Evolutionary conservation across 2,888 invertebrate species (phyloP).

Genomic region (Diploptera punctata): DNA sequence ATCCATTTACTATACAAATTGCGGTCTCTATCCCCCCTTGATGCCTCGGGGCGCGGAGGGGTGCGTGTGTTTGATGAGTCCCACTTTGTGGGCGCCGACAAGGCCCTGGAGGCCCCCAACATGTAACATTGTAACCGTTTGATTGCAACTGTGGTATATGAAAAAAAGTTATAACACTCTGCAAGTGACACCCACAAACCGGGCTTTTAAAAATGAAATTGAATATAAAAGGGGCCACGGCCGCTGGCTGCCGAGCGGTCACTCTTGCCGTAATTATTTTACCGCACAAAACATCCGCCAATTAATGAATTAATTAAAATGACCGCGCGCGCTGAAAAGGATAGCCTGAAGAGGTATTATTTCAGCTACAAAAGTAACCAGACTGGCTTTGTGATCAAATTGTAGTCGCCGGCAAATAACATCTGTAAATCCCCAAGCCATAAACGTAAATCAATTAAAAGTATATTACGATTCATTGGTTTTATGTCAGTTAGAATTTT

Average conservation of each 20-base stretch:
- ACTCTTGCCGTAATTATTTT: conserved; percentile 28
- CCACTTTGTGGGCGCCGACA: conserved; percentile 28
- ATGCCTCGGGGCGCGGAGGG: neutral
- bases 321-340: conserved; percentile 24
- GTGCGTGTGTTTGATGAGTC: conserved; percentile 27
- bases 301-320: conserved; percentile 38
- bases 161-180: conserved; percentile 24
- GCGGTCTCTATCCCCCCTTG: conserved; percentile 2
- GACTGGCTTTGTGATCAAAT: conserved; percentile 11
- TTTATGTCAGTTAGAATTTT: conserved; percentile 24
- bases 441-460: conserved; percentile 27
- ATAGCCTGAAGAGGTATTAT: conserved; percentile 25
- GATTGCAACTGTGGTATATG: conserved; percentile 20
- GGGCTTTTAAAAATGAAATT: conserved; percentile 27
- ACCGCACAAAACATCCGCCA: conserved; percentile 22
- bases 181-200: conserved; percentile 30
- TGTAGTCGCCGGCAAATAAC: neutral
- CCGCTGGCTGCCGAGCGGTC: conserved; percentile 22
- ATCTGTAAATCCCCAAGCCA: conserved; percentile 19
- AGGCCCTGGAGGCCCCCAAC: conserved; percentile 22
- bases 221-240: conserved; percentile 22
- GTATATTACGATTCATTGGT: conserved; percentile 30
- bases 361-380: conserved; percentile 26
- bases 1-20: conserved; percentile 25
- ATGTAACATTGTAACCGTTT: conserved; percentile 28